Percentiles rank a stretch among this genome's conserved stretches.
Conservation (phyloP, 2,797 vertebrate genomes). For the Epinephelus awoara region DNA sequence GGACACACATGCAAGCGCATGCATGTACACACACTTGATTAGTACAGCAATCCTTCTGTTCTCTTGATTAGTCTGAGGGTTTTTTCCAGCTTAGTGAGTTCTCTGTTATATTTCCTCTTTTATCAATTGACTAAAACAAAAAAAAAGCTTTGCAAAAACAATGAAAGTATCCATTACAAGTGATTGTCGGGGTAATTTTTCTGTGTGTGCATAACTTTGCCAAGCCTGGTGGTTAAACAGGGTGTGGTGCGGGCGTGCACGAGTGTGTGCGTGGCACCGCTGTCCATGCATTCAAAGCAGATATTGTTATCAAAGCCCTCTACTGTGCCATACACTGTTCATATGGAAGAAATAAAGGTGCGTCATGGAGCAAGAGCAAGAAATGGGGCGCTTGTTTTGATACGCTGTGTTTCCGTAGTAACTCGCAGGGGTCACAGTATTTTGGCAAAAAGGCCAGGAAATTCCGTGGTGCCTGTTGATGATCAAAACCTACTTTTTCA, state of each 20-base stretch:
- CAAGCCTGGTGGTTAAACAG: constrained; percentile 41
- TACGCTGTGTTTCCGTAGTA: constrained; percentile 70
- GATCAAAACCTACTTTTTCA: constrained; percentile 73
- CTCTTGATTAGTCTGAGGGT: constrained; percentile 67
- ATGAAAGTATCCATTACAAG: constrained; percentile 54
- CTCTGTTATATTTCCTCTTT: constrained; percentile 54
- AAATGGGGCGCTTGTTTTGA: constrained; percentile 73
- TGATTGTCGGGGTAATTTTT: constrained; percentile 52
- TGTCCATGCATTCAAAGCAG: constrained; percentile 29
- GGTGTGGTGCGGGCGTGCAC: constrained; percentile 39
- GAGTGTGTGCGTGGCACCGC: constrained; percentile 45
- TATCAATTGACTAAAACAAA: constrained; percentile 48
- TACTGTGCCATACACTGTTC: constrained; percentile 61
- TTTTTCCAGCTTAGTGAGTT: constrained; percentile 63
- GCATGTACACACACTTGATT: constrained; percentile 59
- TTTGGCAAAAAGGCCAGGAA: constrained; percentile 70
- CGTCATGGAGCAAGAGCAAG: constrained; percentile 68
- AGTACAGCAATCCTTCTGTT: constrained; percentile 57
- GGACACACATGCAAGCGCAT: constrained; percentile 59
- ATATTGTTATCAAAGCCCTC: constrained; percentile 62
- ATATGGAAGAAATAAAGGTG: constrained; percentile 82
- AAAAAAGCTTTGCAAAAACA: constrained; percentile 52
- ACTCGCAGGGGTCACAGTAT: constrained; percentile 73
- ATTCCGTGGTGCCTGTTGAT: constrained; percentile 75
- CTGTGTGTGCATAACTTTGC: constrained; percentile 35